Evolutionary conservation across 2,797 vertebrate genomes (phyloP), one percentile per base, ranked within the genome.

Genomic region (Eleutherodactylus coqui): DNA sequence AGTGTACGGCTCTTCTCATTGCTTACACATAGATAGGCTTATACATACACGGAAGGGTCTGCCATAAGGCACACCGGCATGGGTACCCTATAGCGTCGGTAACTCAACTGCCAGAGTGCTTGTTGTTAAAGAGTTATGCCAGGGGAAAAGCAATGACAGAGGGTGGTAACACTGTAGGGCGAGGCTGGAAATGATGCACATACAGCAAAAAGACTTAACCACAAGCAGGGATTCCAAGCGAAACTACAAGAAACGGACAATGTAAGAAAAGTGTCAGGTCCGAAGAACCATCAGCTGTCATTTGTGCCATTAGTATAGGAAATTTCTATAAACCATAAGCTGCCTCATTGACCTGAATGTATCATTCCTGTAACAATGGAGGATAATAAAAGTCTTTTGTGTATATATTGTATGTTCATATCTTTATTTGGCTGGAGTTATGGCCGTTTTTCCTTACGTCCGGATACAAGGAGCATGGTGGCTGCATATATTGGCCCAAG

Each of bases 171-270:
- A 24, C 64, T 60, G 49, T 16, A n/a, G 36, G 4, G 43, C 38
- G 58, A 27, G 34, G 79, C 13, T 24, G 36, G 24, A 67, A 17
- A 17, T 29, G 36, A 72, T 29, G 19, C 19, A 86, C 47, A 72
- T 41, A 86, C 62, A 86, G 51, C 62, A 67, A 75, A 83, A 19
- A 72, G 64, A 62, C 49, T 16, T 14, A 24, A 27, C 82, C 75
- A 83, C 73, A 83, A 79, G 62, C 49, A n/a, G 27, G 79, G 36
- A 43, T 72, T n/a, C 47, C 49, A 78, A 36, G 51, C 41, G 53
- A 75, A 82, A 32, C 29, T 75, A 83, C 55, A 86, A 86, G 70
- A 86, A n/a, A 47, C 69, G 19, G 75, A 78, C 64, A 79, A 51
- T 67, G 64, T 55, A 77, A 77, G 51, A 77, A 64, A 62, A 41